Evolutionary conservation across 2,888 invertebrate species (phyloP).

Genomic region (Petrolisthes manimaculis): DNA sequence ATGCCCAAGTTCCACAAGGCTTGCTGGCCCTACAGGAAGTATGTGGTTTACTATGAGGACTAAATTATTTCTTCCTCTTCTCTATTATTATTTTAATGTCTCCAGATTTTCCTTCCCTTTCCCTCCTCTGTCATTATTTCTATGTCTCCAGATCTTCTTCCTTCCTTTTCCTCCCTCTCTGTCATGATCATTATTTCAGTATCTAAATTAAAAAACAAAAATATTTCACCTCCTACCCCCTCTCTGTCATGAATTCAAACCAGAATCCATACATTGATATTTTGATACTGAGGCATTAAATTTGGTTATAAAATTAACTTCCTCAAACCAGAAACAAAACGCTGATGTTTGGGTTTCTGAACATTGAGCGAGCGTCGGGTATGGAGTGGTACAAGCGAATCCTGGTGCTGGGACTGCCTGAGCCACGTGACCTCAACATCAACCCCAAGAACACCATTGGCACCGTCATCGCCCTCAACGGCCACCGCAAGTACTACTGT

Average conservation of each 20-base stretch:
- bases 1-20: slow-evolving; percentile 92
- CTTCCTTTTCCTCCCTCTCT: slow-evolving; percentile 21
- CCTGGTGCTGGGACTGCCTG: slow-evolving; percentile 87
- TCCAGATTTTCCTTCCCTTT: background rate
- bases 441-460: slow-evolving; percentile 93
- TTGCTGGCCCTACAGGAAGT: slow-evolving; percentile 97
- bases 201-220: no score
- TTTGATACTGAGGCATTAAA: background rate
- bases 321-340: slow-evolving; percentile 86
- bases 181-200: no score
- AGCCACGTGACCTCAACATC: slow-evolving; percentile 85
- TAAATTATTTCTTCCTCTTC: background rate
- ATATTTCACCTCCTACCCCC: background rate
- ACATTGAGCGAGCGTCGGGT: slow-evolving; percentile 81
- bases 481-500: slow-evolving; percentile 97
- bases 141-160: background rate
- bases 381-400: slow-evolving; percentile 93
- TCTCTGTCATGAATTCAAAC: background rate
- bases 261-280: background rate
- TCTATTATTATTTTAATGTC: background rate
- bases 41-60: slow-evolving; percentile 68
- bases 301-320: background rate
- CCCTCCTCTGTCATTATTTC: background rate
- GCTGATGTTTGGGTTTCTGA: slow-evolving; percentile 92
- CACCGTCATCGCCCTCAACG: slow-evolving; percentile 94